These are phyloP conservation scores for Terebella lapidaria DNA, from an alignment of 2,888 invertebrate species.

Conservation along the genomic window DNA sequence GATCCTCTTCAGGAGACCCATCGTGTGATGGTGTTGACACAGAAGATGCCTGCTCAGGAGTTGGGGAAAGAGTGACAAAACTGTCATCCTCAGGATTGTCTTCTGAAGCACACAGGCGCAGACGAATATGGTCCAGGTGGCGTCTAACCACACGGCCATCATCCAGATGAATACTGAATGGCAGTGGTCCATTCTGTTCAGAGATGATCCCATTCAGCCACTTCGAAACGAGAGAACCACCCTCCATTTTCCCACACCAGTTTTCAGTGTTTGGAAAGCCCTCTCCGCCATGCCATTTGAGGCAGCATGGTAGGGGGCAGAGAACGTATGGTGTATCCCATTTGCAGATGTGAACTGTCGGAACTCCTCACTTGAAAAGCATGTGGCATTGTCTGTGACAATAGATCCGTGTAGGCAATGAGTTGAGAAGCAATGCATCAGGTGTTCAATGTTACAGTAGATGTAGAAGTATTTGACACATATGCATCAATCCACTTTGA, in stretches of 20 bases:
- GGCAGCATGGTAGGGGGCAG: constrained; percentile 1
- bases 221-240: too few species aligned
- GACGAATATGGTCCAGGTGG: too few species aligned
- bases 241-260: too few species aligned
- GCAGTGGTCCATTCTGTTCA: neutral
- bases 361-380: constrained; percentile 3
- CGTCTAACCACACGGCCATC: constrained; percentile 1
- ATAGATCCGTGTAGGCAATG: neutral
- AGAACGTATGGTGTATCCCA: neutral
- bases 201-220: neutral
- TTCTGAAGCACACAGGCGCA: too few species aligned
- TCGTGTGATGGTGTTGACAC: too few species aligned
- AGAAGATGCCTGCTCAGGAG: too few species aligned
- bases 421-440: neutral
- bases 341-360: neutral
- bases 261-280: constrained; percentile 2
- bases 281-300: constrained; percentile 7
- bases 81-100: too few species aligned
- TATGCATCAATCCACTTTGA: constrained; percentile 4
- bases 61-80: too few species aligned
- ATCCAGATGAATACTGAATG: neutral
- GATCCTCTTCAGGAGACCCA: too few species aligned
- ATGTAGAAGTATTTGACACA: neutral
- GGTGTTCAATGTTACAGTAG: neutral
- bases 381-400: neutral